Base-by-base conservation (phyloP, 2,113 vertebrate genomes). In the Helogale parvula region DNA sequence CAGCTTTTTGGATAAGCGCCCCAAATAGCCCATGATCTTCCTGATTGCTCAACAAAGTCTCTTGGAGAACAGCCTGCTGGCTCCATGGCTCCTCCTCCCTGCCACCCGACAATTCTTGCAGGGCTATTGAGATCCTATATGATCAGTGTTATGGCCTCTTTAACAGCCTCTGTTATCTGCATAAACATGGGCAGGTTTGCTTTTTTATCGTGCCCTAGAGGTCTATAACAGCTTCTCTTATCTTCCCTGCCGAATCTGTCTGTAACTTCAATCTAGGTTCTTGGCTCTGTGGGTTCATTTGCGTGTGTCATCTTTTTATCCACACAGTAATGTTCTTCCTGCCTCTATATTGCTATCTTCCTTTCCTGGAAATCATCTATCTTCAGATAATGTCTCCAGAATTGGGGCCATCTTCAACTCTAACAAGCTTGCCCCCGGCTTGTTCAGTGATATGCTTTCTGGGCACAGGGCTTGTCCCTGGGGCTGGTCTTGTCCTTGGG, bases 161-260 rank as follows among this genome's bases (percentile, higher is more conserved):
- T 96, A 93, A 96, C 92, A 94, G 83, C 25, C 77, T 96, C 38
- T 72, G 89, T 77, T 96, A 97, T 95, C 93, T 97, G 54, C 69
- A 92, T 97, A 97, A 98, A 86, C 79, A 88, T 71, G 82, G 96
- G 69, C 47, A 95, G 41, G 93, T 96, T 94, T 95, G 81, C 85
- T 93, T 97, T 96, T 92, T 88, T 83, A 83, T 81, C 5, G 5
- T 68, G 66, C 63, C 63, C 68, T 21, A 63, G 89, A 95, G 94
- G 31, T 91, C 77, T 93, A 11, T 81, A 95, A 84, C 8, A 82
- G 65, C 50, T 85, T 77, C 65, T 84, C 29, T 89, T 93, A 72
- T 82, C 72, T 60, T 96, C 68, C n/a, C 38, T 17, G 69, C 47
- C 25, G 0, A 57, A 47, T 41, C 33, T 77, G 63, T 88, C 45